Percentiles rank a stretch among this genome's conserved stretches.
Evolutionary conservation across 2,888 invertebrate genomes (phyloP).

Genomic region (Dolomedes plantarius): DNA sequence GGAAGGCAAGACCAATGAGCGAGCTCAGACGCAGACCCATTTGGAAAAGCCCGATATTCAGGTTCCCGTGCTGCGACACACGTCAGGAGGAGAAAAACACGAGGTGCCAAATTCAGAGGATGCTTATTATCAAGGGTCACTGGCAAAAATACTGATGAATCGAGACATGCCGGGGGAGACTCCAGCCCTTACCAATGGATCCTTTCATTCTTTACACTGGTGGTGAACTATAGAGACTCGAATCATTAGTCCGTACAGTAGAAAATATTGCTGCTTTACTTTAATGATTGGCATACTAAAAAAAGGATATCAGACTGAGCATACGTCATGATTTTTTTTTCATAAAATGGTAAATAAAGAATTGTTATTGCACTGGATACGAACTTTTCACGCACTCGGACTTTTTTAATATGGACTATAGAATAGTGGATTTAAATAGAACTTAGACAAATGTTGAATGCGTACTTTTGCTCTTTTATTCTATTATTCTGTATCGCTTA

Average conservation of each 20-base stretch:
- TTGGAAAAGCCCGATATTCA: background rate
- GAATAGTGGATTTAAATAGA: too few species aligned
- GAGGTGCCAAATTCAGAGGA: too few species aligned
- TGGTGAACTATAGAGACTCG: background rate
- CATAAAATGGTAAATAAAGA: background rate
- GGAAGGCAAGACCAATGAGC: slow-evolving; percentile 37
- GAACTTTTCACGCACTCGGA: too few species aligned
- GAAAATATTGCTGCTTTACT: background rate
- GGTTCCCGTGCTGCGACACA: background rate
- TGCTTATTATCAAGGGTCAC: too few species aligned
- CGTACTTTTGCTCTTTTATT: too few species aligned
- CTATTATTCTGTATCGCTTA: too few species aligned
- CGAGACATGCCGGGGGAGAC: too few species aligned
- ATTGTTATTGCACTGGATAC: background rate
- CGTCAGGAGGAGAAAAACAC: background rate
- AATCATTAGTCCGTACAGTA: background rate
- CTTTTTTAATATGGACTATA: too few species aligned
- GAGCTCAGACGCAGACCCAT: slow-evolving; percentile 21
- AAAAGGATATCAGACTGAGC: background rate
- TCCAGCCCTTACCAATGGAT: too few species aligned
- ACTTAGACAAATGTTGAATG: too few species aligned
- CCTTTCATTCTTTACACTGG: background rate
- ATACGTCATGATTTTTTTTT: background rate
- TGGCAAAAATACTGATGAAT: background rate
- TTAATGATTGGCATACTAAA: background rate